Evolutionary conservation across 2,797 vertebrate species (phyloP).

Genomic region (Orestias chungarensis): DNA sequence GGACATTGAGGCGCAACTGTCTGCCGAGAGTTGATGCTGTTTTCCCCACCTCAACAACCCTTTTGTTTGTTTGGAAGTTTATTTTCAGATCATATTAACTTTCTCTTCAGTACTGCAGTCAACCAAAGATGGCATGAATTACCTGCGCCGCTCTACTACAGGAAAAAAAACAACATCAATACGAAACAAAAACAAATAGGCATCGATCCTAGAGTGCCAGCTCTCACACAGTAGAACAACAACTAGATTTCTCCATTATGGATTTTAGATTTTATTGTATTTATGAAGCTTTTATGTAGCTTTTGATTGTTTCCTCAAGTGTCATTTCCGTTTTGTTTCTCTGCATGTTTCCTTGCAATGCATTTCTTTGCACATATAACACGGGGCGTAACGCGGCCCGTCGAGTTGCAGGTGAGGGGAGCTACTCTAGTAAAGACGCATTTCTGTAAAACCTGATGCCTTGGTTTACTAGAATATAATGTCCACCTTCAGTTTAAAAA

Average conservation of each 20-base stretch:
- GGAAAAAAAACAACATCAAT: conserved; percentile 50
- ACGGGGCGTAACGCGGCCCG: conserved; percentile 87
- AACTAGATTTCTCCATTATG: conserved; percentile 92
- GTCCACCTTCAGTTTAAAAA: conserved; percentile 84
- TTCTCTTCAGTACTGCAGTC: conserved; percentile 96
- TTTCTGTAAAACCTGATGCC: conserved; percentile 88
- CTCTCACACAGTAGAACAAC: conserved; percentile 94
- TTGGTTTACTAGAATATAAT: conserved; percentile 91
- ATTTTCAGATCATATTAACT: conserved; percentile 81
- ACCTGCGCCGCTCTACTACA: conserved; percentile 89
- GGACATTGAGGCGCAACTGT: conserved; percentile 99
- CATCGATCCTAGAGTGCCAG: conserved; percentile 92
- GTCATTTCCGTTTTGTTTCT: conserved; percentile 86
- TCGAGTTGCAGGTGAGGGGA: conserved; percentile 95
- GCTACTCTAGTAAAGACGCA: conserved; percentile 95
- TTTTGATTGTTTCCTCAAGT: conserved; percentile 91
- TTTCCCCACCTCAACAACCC: conserved; percentile 80
- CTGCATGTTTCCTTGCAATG: conserved; percentile 99
- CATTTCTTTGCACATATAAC: conserved; percentile 99
- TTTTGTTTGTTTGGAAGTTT: conserved; percentile 83
- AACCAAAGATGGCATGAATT: conserved; percentile 99
- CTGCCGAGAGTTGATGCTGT: conserved; percentile 97
- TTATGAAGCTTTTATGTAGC: conserved; percentile 97
- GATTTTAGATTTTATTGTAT: conserved; percentile 95
- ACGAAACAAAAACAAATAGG: conserved; percentile 69